phyloP scores from a whole-genome alignment of 2,797 vertebrate species.

The Hippoglossus hippoglossus region DNA sequence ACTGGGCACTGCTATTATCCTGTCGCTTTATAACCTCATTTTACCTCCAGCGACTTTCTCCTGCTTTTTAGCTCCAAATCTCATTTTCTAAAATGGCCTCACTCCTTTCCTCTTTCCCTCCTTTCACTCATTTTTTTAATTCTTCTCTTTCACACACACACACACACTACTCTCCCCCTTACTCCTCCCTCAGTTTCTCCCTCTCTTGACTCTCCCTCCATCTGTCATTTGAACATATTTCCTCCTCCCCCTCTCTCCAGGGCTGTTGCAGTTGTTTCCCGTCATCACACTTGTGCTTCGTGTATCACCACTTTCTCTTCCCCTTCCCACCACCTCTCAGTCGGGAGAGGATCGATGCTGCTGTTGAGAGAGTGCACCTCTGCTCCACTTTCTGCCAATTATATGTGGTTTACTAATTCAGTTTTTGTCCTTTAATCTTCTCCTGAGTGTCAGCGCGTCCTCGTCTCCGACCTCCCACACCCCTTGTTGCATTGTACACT shows the following conservation, averaged over 20 bases:
- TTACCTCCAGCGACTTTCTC: background rate
- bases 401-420: constrained; percentile 12
- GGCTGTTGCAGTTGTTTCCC: constrained; percentile 7
- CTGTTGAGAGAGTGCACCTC: constrained; percentile 18
- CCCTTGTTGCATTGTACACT: background rate
- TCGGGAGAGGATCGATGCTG: constrained; percentile 21
- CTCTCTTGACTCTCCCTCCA: background rate
- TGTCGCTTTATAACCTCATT: background rate
- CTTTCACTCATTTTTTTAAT: background rate
- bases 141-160: background rate
- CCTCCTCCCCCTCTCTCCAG: background rate
- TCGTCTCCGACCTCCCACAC: constrained; percentile 22
- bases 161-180: background rate
- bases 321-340: background rate
- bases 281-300: background rate
- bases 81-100: background rate
- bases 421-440: constrained; percentile 36
- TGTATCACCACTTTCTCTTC: background rate
- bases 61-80: background rate
- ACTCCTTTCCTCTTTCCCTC: background rate
- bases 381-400: constrained; percentile 8
- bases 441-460: constrained; percentile 54
- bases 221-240: background rate
- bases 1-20: background rate
- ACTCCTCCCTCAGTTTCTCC: background rate